Evolutionary conservation across 2,888 invertebrate genomes (phyloP), one percentile per base, ranked within the genome.

Genomic region (Aradus depressus): DNA sequence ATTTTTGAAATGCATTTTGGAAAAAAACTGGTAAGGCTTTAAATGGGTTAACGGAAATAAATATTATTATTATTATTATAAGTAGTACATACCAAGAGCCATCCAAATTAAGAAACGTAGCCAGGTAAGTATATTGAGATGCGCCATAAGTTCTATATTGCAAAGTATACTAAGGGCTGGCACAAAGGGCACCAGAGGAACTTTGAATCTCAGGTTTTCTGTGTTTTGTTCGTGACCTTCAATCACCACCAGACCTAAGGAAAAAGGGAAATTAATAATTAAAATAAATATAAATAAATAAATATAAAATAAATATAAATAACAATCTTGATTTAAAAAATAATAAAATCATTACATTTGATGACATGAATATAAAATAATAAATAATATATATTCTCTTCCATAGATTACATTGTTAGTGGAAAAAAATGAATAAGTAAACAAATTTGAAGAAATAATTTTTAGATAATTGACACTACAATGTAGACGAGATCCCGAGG

Each of bases 61-160:
- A n/a, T n/a, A n/a, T n/a, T n/a, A n/a, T n/a, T n/a, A n/a, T n/a
- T n/a, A n/a, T n/a, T n/a, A 41, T 18, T 18, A 39, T 32, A 6
- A 26, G 35, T 31, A 31, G 4, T 6, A 50, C 72, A 70, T 67
- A 79, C 89, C 89, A 52, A 88, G 66, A 37, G 81, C 75, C 75
- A 90, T 87, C 90, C 90, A 90, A 39, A 87, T 79, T 60, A 84
- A 76, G 65, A 90, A 89, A 32, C 89, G 73, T 4, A 86, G 70
- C 89, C 89, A 90, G 1, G 89, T 89, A 18, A 86, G 68, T 1
- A 79, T 73, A 58, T 85, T 84, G 47, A 90, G 70, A 61, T 86
- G 84, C 25, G 84, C 78, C 85, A 90, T 89, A 47, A 90, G 74
- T 58, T 81, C 81, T 4, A 89, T 76, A 64, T 90, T 90, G 62